A percentile compares a stretch with the other conserved stretches of the same genome.
These are phyloP conservation scores for Glyphotaelius pellucidus DNA, from an alignment of 2,888 invertebrate species.

Conservation along the genomic window DNA sequence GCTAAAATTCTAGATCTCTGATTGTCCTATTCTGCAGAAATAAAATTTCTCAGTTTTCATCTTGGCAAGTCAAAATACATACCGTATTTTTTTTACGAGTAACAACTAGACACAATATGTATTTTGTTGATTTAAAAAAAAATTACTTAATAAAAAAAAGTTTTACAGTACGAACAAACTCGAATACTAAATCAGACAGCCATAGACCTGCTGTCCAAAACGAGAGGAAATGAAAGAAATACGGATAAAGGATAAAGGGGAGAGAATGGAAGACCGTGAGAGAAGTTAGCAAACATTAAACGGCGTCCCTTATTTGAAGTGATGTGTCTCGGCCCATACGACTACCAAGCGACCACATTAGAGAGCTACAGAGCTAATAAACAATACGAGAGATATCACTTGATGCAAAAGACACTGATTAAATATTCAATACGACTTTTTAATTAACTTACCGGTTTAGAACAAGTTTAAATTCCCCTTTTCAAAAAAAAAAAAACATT, in stretches of 20 bases:
- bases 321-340: neutral
- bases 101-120: too few species aligned
- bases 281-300: conserved; percentile 23
- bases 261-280: neutral
- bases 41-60: too few species aligned
- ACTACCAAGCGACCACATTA: neutral
- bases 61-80: too few species aligned
- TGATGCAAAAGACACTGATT: too few species aligned
- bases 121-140: too few species aligned
- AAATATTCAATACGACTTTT: neutral
- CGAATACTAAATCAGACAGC: neutral
- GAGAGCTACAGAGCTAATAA: neutral
- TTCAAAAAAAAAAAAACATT: too few species aligned
- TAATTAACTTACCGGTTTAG: too few species aligned
- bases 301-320: neutral
- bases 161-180: neutral
- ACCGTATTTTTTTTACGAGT: too few species aligned
- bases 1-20: too few species aligned
- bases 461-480: too few species aligned
- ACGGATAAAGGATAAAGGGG: conserved; percentile 35
- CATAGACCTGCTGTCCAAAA: conserved; percentile 9
- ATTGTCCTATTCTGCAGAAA: too few species aligned
- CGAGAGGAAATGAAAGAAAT: conserved; percentile 23
- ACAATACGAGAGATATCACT: neutral
- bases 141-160: too few species aligned